A percentile compares a stretch with the other conserved stretches of the same genome.
These are phyloP conservation scores for Ptychoptera contaminata DNA, from an alignment of 2,888 invertebrate species.

Conservation along the genomic window DNA sequence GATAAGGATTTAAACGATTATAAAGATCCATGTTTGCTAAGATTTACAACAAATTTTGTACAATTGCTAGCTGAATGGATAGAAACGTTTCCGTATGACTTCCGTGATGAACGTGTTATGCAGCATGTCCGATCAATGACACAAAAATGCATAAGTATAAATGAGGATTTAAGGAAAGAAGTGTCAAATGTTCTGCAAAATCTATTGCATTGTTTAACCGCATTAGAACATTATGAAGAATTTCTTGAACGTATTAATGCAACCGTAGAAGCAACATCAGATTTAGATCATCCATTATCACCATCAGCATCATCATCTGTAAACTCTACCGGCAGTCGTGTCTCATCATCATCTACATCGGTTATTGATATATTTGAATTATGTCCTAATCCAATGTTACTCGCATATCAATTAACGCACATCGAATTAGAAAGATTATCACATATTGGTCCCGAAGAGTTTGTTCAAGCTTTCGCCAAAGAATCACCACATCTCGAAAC, in stretches of 20 bases:
- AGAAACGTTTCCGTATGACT: slow-evolving; percentile 92
- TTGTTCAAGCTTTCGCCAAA: slow-evolving; percentile 87
- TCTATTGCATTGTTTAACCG: slow-evolving; percentile 69
- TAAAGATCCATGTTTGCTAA: slow-evolving; percentile 6
- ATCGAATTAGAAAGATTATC: slow-evolving; percentile 87
- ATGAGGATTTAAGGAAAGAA: slow-evolving; percentile 47
- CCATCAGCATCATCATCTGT: background rate
- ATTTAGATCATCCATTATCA: background rate
- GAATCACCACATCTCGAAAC: slow-evolving; percentile 52
- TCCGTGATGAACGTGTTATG: slow-evolving; percentile 90
- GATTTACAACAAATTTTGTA: slow-evolving; percentile 57
- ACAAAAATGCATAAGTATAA: slow-evolving; percentile 51
- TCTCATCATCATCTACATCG: no score
- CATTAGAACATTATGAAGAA: slow-evolving; percentile 79
- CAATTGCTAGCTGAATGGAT: slow-evolving; percentile 85
- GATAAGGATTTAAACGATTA: background rate
- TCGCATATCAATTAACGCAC: slow-evolving; percentile 88
- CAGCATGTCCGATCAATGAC: slow-evolving; percentile 79
- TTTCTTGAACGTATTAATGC: slow-evolving; percentile 18
- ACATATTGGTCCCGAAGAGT: slow-evolving; percentile 94
- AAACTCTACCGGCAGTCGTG: background rate
- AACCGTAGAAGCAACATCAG: no score
- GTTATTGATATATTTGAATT: slow-evolving; percentile 53
- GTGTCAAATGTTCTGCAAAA: slow-evolving; percentile 74
- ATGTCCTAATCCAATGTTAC: slow-evolving; percentile 61